Evolutionary conservation across 2,797 vertebrate genomes (phyloP), one percentile per base, ranked within the genome.

Genomic region (Spondyliosoma cantharus): DNA sequence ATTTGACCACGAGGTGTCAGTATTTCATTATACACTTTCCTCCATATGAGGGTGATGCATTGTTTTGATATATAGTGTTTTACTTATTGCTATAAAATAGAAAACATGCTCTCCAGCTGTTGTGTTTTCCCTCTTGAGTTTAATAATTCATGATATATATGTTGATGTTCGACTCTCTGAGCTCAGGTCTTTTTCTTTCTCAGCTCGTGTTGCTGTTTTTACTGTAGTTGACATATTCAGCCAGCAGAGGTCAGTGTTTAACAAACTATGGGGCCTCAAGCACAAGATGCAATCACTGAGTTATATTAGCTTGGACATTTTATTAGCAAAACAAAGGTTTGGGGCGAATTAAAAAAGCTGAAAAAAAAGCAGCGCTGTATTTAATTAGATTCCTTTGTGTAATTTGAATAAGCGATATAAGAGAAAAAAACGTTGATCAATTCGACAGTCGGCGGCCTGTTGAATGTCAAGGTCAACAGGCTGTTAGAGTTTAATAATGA

Each of bases 191-290:
- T 1, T 14, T 24, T 50, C 0, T 24, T 63, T 67, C 50, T 1
- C 13, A 32, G 1, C 13, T 0, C n/a, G 27, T 0, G 46, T 29
- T 25, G 15, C 19, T 3, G 7, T 37, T 53, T 37, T 22, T 7
- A 13, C 0, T 80, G 82, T 24, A 86, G 32, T 68, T 69, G 0
- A 3, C 12, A 1, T 0, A 37, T n/a, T 37, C 9, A 0, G 13
- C 82, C 89, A 85, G 60, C 16, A 83, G 90, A 65, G 27, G 69
- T 7, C 83, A 84, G 81, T 82, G 78, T 85, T 86, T 4, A 1
- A 65, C 57, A 27, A 69, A n/a, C 15, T 14, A 86, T 70, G 0
- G 0, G 7, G 0, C 15, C 7, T 50, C 8, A 29, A 20, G 43
- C 4, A 0, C 9, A 45, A 45, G 22, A 29, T 14, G 5, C 5